Evolutionary conservation across 2,888 invertebrate species (phyloP).

Genomic region (Himalopsyche kuldschensis): DNA sequence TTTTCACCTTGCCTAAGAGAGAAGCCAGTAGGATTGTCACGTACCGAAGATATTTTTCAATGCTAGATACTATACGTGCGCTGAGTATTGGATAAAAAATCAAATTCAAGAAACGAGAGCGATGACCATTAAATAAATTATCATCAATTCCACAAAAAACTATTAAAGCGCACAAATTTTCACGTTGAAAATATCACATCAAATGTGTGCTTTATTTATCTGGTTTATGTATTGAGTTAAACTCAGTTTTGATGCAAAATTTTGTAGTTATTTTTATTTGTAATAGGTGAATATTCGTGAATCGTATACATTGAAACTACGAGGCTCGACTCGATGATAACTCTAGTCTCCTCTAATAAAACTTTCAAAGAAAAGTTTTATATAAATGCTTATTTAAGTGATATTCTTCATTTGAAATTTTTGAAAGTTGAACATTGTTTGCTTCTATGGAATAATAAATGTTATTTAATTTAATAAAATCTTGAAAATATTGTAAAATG

Average conservation of each 20-base stretch:
- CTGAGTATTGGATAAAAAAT: not conserved
- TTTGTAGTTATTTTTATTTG: too few species aligned
- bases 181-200: too few species aligned
- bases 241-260: too few species aligned
- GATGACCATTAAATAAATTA: not conserved
- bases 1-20: conserved; percentile 23
- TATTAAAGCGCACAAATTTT: too few species aligned
- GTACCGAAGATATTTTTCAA: conserved; percentile 39
- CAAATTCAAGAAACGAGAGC: not conserved
- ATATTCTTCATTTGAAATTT: not conserved
- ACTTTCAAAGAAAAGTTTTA: not conserved
- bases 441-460: too few species aligned
- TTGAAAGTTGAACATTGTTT: too few species aligned
- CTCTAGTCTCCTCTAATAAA: not conserved
- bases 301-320: not conserved
- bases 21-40: conserved; percentile 34
- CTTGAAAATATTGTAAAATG: too few species aligned
- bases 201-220: too few species aligned
- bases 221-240: too few species aligned
- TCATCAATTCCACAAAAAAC: not conserved
- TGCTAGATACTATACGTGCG: conserved; percentile 37
- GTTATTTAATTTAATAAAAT: too few species aligned
- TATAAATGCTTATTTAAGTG: not conserved
- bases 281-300: not conserved
- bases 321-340: not conserved